A percentile compares a stretch with the other conserved stretches of the same genome.
Conservation (phyloP, 2,113 vertebrate species). For the Saccopteryx bilineata region DNA sequence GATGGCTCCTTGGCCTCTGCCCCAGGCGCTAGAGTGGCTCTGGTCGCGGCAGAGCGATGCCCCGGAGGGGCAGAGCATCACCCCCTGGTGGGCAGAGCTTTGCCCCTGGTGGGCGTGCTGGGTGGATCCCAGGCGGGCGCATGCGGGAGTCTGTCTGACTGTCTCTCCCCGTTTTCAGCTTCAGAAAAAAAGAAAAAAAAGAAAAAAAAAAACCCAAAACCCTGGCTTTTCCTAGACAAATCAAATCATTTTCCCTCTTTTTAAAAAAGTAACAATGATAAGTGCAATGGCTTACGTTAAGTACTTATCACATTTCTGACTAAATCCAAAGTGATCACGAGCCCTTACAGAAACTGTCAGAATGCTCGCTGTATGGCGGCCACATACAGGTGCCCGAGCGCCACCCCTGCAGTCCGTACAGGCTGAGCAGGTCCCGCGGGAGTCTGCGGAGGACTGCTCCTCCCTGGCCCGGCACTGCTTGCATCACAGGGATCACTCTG, state of each 20-base stretch:
- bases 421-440: accelerated
- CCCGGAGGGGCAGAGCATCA: too few species aligned
- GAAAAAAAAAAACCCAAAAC: too few species aligned
- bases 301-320: neutral
- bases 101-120: too few species aligned
- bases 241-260: neutral
- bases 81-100: too few species aligned
- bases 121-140: too few species aligned
- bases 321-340: neutral
- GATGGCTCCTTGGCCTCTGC: too few species aligned
- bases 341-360: neutral
- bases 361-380: too few species aligned
- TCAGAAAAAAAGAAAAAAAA: too few species aligned
- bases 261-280: neutral
- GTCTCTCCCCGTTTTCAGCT: too few species aligned
- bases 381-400: accelerated
- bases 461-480: neutral
- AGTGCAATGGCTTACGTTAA: neutral
- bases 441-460: neutral
- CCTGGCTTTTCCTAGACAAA: neutral
- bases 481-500: neutral
- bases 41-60: too few species aligned
- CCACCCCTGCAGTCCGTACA: accelerated
- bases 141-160: too few species aligned
- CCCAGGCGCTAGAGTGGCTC: too few species aligned